Evolutionary conservation across 2,888 invertebrate species (phyloP), one percentile per base, ranked within the genome.

Genomic region (Patella pellucida): DNA sequence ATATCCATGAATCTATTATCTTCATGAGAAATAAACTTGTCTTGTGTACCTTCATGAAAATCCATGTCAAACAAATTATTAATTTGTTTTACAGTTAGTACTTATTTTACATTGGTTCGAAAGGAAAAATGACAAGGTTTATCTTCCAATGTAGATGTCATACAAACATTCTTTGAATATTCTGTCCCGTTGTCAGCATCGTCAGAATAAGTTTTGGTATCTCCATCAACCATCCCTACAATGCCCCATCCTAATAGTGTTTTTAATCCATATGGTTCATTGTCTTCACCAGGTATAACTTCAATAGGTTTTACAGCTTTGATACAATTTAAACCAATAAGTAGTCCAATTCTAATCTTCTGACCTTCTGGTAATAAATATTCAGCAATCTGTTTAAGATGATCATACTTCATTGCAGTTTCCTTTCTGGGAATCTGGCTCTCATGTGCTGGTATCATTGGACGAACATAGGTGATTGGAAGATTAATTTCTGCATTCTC

Each of bases 1-100:
- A 62, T 19, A 27, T 71, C 7, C 51, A 76, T 73, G n/a, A 50
- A 23, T 51, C 70, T 74, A 51, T 73, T 73, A 51, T 76, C 73
- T 14, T 41, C 31, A 41, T 67, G 62, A 27, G 68, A 41, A 52
- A 73, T 52, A 16, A 27, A 70, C 62, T 52, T 54, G 9, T 69
- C 54, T 23, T 70, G 19, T 19, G 70, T 31, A 7, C 52, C 31
- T 52, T 62, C 16, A 56, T 70, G 19, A 51, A 23, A 23, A 12
- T 72, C 72, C 14, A 62, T 12, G 14, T 72, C 51, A 4, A 70
- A 50, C 51, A 70, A 50, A 41, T 52, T 41, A 15, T 50, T 52
- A 4, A 70, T 11, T 52, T 31, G 41, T 50, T 15, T 50, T 52
- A 51, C 50, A 19, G 14, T 70, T 62, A 62, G 7, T 4, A 52